Conservation (phyloP, 2,888 invertebrate genomes). For the Caenorhabditis sulstoni region DNA sequence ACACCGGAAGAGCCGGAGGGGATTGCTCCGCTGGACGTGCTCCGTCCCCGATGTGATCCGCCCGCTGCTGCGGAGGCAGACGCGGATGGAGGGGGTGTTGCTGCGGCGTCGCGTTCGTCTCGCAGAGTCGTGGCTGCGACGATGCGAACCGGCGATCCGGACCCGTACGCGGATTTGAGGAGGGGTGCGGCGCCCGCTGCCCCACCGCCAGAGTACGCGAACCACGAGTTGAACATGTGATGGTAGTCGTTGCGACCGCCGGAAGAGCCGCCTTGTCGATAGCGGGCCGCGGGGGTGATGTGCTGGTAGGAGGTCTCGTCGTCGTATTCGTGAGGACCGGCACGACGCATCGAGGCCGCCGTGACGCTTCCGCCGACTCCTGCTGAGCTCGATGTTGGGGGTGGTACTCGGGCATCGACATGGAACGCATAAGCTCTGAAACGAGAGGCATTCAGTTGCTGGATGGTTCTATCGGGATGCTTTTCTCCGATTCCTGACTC, state of each 20-base stretch:
- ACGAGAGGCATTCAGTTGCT: too few relatives aligned
- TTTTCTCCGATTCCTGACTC: too few relatives aligned
- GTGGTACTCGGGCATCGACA: constrained; percentile 50
- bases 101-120: too few relatives aligned
- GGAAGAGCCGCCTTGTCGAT: constrained; percentile 20
- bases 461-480: too few relatives aligned
- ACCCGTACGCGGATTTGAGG: constrained; percentile 54
- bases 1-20: constrained; percentile 30
- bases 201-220: constrained; percentile 71
- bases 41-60: constrained; percentile 19
- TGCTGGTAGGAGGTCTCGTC: constrained; percentile 33
- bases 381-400: neutral
- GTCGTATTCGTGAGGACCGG: constrained; percentile 32
- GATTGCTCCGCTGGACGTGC: constrained; percentile 43
- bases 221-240: constrained; percentile 77
- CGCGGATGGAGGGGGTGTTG: neutral
- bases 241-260: constrained; percentile 66
- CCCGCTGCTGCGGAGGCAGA: constrained; percentile 26
- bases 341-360: constrained; percentile 52
- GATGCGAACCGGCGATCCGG: constrained; percentile 52
- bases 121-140: constrained; percentile 29
- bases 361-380: constrained; percentile 53
- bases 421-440: constrained; percentile 60
- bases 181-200: constrained; percentile 62
- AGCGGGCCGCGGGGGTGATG: constrained; percentile 25